phyloP scores from a whole-genome alignment of 2,888 invertebrate genomes.

The Camptogramma bilineatum region DNA sequence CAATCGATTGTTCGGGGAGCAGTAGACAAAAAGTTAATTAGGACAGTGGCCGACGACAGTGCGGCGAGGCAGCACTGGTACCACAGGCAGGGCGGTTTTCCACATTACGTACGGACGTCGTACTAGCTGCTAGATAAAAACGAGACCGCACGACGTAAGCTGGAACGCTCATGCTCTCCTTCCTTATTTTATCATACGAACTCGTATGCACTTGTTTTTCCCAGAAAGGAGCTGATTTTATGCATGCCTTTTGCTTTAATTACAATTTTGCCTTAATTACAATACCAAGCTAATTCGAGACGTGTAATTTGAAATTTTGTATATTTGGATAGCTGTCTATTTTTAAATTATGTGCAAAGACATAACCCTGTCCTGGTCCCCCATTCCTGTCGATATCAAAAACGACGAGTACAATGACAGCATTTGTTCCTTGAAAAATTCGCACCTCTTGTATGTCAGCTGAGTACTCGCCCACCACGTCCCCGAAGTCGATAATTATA shows the following conservation, averaged over 20 bases:
- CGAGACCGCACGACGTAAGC: conserved; percentile 11
- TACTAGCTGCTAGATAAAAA: conserved; percentile 8
- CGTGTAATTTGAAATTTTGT: too few relatives aligned
- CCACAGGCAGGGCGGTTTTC: conserved; percentile 32
- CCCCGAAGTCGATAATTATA: neutral
- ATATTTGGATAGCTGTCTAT: too few relatives aligned
- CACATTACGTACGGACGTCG: conserved; percentile 25
- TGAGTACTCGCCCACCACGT: conserved; percentile 11
- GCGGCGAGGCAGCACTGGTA: conserved; percentile 38
- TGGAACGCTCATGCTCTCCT: neutral
- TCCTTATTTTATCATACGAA: neutral
- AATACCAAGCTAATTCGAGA: too few relatives aligned
- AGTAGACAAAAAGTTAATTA: conserved; percentile 81
- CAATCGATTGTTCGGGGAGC: conserved; percentile 63
- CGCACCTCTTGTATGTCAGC: neutral
- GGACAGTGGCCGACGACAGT: conserved; percentile 66
- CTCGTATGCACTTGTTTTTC: neutral
- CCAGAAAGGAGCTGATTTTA: neutral
- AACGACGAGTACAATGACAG: neutral
- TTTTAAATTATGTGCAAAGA: too few relatives aligned
- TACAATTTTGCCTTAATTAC: too few relatives aligned
- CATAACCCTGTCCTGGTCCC: too few relatives aligned
- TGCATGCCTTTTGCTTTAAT: neutral
- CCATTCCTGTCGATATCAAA: too few relatives aligned
- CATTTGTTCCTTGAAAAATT: neutral